A percentile compares a stretch with the other conserved stretches of the same genome.
Conservation (phyloP, 2,113 vertebrate genomes). For the human region DNA sequence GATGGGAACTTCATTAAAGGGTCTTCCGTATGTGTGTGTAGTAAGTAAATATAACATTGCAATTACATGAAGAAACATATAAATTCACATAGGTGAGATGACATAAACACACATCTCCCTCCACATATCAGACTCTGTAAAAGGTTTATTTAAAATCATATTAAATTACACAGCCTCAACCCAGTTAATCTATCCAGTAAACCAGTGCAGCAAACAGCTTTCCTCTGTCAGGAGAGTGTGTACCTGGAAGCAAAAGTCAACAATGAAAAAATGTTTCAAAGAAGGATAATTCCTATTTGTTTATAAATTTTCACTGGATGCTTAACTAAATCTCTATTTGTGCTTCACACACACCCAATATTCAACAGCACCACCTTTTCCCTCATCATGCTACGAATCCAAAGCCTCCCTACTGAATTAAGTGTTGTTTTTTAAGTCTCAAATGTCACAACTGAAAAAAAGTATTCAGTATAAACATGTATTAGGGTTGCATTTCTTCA, state of each 20-base stretch:
- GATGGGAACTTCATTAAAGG: not conserved
- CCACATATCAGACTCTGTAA: not conserved
- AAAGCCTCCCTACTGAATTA: not conserved
- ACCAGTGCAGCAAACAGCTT: not conserved
- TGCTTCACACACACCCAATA: not conserved
- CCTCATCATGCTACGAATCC: not conserved
- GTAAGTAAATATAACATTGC: not conserved
- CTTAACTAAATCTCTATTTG: constrained; percentile 3
- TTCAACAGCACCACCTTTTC: not conserved
- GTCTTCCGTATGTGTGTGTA: not conserved
- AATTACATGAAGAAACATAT: not conserved
- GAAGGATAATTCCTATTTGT: not conserved
- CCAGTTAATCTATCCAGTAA: not conserved
- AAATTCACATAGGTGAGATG: not conserved
- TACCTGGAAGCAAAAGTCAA: not conserved
- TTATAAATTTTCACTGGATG: not conserved
- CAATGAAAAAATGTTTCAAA: not conserved
- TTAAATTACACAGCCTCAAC: not conserved
- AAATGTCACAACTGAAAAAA: constrained; percentile 12
- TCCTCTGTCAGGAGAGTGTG: not conserved
- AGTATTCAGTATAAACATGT: not conserved
- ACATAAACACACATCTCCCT: not conserved
- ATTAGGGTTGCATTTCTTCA: not conserved
- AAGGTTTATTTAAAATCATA: not conserved
- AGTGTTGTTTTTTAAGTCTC: not conserved